Evolutionary conservation across 2,113 vertebrate species (phyloP).

Genomic region (Brachyistius frenatus): DNA sequence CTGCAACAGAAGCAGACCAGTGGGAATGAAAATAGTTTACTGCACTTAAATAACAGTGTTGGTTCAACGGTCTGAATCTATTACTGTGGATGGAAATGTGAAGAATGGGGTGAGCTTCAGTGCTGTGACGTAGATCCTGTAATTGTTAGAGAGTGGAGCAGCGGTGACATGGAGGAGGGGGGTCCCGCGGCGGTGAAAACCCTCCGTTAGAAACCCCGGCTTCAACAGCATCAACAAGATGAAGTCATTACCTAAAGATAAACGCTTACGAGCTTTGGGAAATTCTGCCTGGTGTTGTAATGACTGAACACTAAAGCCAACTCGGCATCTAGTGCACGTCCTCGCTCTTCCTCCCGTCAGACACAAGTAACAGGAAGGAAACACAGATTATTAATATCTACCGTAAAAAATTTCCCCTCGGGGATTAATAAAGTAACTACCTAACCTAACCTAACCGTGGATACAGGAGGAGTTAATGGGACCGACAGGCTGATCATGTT

Average conservation of each 20-base stretch:
- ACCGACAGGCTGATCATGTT: neutral
- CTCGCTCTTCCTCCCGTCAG: neutral
- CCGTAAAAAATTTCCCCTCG: too few relatives aligned
- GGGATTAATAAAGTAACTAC: too few relatives aligned
- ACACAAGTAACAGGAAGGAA: constrained; percentile 50
- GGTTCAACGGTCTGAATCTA: constrained; percentile 7
- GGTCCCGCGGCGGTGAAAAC: constrained; percentile 52
- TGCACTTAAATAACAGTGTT: constrained; percentile 38
- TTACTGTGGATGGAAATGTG: constrained; percentile 57
- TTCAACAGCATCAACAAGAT: constrained; percentile 60
- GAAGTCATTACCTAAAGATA: constrained; percentile 63
- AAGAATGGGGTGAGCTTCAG: constrained; percentile 57
- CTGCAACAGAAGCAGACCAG: neutral
- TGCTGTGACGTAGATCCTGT: constrained; percentile 80
- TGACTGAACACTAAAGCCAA: neutral
- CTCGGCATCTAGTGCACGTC: neutral
- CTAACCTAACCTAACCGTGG: too few relatives aligned
- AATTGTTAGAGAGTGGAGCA: constrained; percentile 75
- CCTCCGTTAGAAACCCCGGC: constrained; percentile 27
- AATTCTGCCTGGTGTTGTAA: constrained; percentile 30
- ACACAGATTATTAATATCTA: neutral
- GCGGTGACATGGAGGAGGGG: constrained; percentile 23
- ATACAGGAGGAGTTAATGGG: neutral
- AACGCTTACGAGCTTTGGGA: constrained; percentile 39
- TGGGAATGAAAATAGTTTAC: neutral